Evolutionary conservation across 2,888 invertebrate genomes (phyloP), one percentile per base, ranked within the genome.

Genomic region (Agapetus fuscipes): DNA sequence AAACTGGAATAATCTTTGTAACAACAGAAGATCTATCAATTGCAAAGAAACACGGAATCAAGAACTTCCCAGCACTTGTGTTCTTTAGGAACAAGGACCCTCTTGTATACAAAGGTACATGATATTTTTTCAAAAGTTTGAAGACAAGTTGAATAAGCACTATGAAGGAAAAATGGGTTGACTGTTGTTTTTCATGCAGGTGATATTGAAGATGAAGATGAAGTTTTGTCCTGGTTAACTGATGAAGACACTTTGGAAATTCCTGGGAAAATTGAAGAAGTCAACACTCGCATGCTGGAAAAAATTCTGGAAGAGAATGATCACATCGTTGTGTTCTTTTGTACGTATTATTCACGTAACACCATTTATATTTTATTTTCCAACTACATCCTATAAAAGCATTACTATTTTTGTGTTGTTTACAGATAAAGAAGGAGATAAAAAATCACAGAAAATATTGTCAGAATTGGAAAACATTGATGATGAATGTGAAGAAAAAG

Each of bases 11-110:
- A 51, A 85, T 91, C 46, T 90, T 93, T 56, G 91, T 93, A 0
- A 91, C 91, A 25, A 93, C 93, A 10, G 91, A 91, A 64, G 93
- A 94, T 55, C 68, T 74, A 3, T 56, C 60, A 2, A 63, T 89
- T 37, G 90, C 91, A 6, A 87, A 85, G 62, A 87, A 89, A 58
- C 78, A 86, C 52, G 83, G 83, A 46, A 83, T 93, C 53, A 90
- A 85, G 58, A 74, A 66, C 43, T 87, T 86, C 69, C 93, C 93
- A 2, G 78, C 85, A 32, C 65, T 94, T 41, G 88, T 85, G 16
- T 85, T 93, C 73, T 93, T 93, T 64, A 76, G 93, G 53, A 93
- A 93, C 58, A 88, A 85, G 54, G 90, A 91, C 56, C 91, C 90
- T 9, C 68, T 93, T 36, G 64, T 85, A 43, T 93, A 82, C 59